Evolutionary conservation across 1,140 invertebrate species (phyloP), one percentile per base, ranked within the genome.

Genomic region (Teleopsis dalmanni): DNA sequence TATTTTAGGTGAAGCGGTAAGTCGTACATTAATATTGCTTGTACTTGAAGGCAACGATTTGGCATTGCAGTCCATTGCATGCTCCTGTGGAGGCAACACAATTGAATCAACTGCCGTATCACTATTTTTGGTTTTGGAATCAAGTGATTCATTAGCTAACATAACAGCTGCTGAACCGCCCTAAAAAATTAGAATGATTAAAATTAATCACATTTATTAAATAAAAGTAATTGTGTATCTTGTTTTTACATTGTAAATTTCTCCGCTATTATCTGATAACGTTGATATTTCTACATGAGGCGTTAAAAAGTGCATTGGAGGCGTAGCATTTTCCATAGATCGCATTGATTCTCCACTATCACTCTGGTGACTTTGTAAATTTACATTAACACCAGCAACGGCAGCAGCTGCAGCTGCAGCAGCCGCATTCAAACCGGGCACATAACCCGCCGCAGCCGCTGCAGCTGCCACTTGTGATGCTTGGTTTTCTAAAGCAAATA

Each of bases 261-360:
- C 65, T 16, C 58, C 62, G 36, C 71, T 77, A 47, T 77, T 78
- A 65, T 88, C 87, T 47, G 84, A 81, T 78, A 88, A 87, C 41
- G 64, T 67, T 27, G 87, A 89, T 72, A 91, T 91, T 74, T 91
- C 88, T 19, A 91, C 87, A 57, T 91, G 88, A 11, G 88, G 88
- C 27, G 87, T 89, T 16, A 91, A 75, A 67, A 90, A 91, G 71
- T 91, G 88, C 84, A 90, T 90, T 0, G 88, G 88, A 2, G 87
- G 85, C 34, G 88, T 88, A 11, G 83, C 84, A 65, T 88, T 88
- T 58, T 88, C 86, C 14, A 83, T 78, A 0, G 84, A 87, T 50
- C 86, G 74, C 54, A 83, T 82, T 16, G 84, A 85, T 45, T 89
- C 85, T 0, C 85, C 85, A 53, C 84, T 87, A 54, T 89, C 86